A percentile compares a stretch with the other conserved stretches of the same genome.
These are phyloP conservation scores for Epinephelus fuscoguttatus DNA, from an alignment of 2,113 vertebrate genomes.

Conservation along the genomic window DNA sequence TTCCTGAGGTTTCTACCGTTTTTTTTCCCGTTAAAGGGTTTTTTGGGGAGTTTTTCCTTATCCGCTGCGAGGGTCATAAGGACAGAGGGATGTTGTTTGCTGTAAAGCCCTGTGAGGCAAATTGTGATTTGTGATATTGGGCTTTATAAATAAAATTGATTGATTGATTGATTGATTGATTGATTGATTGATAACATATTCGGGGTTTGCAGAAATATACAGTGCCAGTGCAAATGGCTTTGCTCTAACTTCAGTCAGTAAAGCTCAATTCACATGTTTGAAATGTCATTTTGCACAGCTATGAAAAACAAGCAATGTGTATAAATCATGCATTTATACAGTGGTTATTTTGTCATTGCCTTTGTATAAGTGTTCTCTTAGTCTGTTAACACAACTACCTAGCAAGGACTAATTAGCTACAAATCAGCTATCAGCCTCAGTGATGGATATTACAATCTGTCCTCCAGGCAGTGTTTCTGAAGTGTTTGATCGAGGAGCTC, in stretches of 20 bases:
- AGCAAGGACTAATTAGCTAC: slow-evolving; percentile 17
- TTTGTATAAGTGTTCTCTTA: not conserved
- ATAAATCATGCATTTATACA: not conserved
- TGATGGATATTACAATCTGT: slow-evolving; percentile 31
- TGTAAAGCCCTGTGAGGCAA: no score
- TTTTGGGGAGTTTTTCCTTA: no score
- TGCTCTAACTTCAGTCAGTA: not conserved
- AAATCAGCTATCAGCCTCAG: slow-evolving; percentile 4
- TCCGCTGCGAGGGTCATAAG: no score
- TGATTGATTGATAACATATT: no score
- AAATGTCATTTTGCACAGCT: not conserved
- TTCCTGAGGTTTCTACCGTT: no score
- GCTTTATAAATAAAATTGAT: no score
- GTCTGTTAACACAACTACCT: slow-evolving; percentile 8
- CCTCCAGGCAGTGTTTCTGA: not conserved
- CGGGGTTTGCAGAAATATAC: no score
- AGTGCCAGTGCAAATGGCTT: not conserved
- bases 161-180: no score
- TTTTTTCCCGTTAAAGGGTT: no score
- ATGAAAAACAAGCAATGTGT: not conserved
- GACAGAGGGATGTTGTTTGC: no score
- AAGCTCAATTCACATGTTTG: not conserved
- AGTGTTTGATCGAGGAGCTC: not conserved
- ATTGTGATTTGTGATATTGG: no score
- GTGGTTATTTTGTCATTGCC: not conserved